Percentiles rank a stretch among this genome's conserved stretches.
phyloP scores from a whole-genome alignment of 2,888 invertebrate genomes.

The Agapostemon virescens region DNA sequence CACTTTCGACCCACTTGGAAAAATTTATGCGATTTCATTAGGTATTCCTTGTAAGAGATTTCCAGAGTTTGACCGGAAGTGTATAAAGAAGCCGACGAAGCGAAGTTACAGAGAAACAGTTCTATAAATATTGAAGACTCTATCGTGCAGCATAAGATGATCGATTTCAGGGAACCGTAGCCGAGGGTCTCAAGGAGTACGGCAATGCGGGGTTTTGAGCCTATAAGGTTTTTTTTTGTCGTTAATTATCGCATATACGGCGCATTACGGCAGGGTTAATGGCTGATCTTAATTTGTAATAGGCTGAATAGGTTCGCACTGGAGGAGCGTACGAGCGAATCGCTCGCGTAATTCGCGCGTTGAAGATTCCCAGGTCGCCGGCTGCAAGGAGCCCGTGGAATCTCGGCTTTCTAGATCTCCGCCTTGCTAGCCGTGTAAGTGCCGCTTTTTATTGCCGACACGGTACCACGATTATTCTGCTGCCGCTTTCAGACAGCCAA shows the following conservation, averaged over 20 bases:
- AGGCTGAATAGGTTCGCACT: constrained; percentile 6
- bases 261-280: constrained; percentile 51
- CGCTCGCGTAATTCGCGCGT: constrained; percentile 49
- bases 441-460: constrained; percentile 53
- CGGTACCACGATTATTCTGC: constrained; percentile 48
- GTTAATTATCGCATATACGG: constrained; percentile 42
- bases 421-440: constrained; percentile 33
- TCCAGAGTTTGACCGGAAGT: not conserved
- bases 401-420: constrained; percentile 63
- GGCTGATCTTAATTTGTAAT: constrained; percentile 55
- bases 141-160: not conserved
- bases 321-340: constrained; percentile 23
- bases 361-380: constrained; percentile 56
- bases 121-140: not conserved
- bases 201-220: constrained; percentile 5
- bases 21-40: not conserved
- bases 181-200: not conserved
- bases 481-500: constrained; percentile 57
- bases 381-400: constrained; percentile 51
- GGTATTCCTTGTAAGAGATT: not conserved
- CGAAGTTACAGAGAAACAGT: not conserved
- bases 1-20: not conserved
- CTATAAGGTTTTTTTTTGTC: constrained; percentile 1
- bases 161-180: not conserved
- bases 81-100: not conserved